These are phyloP conservation scores for Tetranychus truncatus DNA, from an alignment of 2,888 invertebrate genomes.

Conservation along the genomic window DNA sequence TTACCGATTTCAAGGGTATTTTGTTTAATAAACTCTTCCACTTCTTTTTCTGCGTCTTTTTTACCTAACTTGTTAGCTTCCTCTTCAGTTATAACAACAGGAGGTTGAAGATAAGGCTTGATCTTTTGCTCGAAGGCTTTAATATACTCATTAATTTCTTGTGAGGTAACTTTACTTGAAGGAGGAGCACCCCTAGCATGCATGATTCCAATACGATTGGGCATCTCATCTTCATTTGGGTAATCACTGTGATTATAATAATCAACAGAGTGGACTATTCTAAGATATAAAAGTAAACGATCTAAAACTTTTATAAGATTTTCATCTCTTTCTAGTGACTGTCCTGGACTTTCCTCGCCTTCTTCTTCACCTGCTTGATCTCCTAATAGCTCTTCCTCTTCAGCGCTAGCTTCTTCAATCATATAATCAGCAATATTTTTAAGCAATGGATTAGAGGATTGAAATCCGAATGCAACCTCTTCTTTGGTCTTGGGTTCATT, in stretches of 20 bases:
- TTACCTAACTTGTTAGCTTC: conserved; percentile 66
- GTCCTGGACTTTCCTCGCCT: conserved; percentile 13
- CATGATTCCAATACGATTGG: conserved; percentile 93
- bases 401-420: conserved; percentile 93
- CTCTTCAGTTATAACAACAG: conserved; percentile 48
- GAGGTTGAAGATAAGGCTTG: conserved; percentile 63
- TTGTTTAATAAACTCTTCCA: conserved; percentile 82
- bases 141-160: conserved; percentile 36
- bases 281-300: conserved; percentile 70
- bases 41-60: conserved; percentile 54
- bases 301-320: conserved; percentile 48
- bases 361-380: conserved; percentile 32
- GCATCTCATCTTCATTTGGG: conserved; percentile 99
- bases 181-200: conserved; percentile 87
- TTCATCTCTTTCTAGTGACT: conserved; percentile 48
- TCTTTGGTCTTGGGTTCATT: conserved; percentile 14
- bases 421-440: conserved; percentile 92
- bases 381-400: conserved; percentile 82
- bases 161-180: conserved; percentile 44
- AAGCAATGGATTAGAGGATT: conserved; percentile 60
- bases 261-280: conserved; percentile 93
- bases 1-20: conserved; percentile 92
- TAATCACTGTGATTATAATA: conserved; percentile 98
- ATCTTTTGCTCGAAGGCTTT: conserved; percentile 70
- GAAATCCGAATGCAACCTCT: conserved; percentile 28